phyloP scores from a whole-genome alignment of 2,888 invertebrate species.

The Hyposoter didymator region DNA sequence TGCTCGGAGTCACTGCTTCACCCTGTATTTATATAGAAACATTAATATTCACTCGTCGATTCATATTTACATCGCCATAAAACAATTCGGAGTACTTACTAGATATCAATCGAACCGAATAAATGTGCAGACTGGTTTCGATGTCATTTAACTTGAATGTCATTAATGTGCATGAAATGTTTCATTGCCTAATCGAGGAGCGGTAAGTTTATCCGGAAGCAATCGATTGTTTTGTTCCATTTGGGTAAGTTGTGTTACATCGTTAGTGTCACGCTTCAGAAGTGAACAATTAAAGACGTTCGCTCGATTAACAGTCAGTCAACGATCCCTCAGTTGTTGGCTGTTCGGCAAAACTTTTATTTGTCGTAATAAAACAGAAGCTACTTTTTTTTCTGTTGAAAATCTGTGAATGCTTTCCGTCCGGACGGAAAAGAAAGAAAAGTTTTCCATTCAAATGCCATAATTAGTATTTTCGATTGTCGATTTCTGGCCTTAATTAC shows the following conservation, averaged over 20 bases:
- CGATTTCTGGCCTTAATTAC: neutral
- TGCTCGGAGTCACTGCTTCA: neutral
- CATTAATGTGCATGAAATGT: slow-evolving; percentile 70
- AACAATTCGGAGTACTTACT: slow-evolving; percentile 47
- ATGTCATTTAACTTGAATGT: slow-evolving; percentile 62
- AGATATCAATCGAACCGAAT: slow-evolving; percentile 49
- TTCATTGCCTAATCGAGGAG: slow-evolving; percentile 69
- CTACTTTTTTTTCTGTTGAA: neutral
- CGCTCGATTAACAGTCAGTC: slow-evolving; percentile 10
- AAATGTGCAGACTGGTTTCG: slow-evolving; percentile 56
- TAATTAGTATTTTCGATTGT: neutral
- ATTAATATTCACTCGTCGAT: slow-evolving; percentile 48
- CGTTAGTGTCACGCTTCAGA: slow-evolving; percentile 32
- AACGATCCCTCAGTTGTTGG: neutral
- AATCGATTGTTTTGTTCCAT: slow-evolving; percentile 56
- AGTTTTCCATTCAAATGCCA: neutral
- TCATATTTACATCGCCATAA: slow-evolving; percentile 49
- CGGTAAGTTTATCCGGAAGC: slow-evolving; percentile 66
- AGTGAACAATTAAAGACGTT: slow-evolving; percentile 20
- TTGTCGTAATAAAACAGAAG: neutral
- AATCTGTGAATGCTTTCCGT: neutral
- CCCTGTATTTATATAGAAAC: slow-evolving; percentile 9
- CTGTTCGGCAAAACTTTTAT: neutral
- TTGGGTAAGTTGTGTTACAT: slow-evolving; percentile 49
- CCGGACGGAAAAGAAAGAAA: neutral